Evolutionary conservation across 2,797 vertebrate genomes (phyloP).

Genomic region (Acropternis orthonyx): DNA sequence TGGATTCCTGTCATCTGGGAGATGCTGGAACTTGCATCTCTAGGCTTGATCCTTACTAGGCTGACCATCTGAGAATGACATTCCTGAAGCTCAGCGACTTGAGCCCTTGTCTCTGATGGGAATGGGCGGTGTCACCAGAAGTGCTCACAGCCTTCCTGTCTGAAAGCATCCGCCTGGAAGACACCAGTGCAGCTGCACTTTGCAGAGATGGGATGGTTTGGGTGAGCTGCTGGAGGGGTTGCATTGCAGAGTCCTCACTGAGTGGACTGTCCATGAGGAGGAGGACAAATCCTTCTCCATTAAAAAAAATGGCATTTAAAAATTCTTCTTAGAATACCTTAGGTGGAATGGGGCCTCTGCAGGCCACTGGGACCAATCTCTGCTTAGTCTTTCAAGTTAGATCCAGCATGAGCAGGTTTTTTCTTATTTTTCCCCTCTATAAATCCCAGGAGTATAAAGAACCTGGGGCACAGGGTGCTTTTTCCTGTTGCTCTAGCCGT

Average conservation of each 20-base stretch:
- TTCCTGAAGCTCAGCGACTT: not conserved
- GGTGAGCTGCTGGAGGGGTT: not conserved
- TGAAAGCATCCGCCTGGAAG: not conserved
- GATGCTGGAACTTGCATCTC: fast-evolving
- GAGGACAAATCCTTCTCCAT: not conserved
- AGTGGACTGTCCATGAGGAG: not conserved
- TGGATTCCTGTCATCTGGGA: not conserved
- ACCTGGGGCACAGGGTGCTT: not conserved
- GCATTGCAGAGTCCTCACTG: not conserved
- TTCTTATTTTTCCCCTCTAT: not conserved
- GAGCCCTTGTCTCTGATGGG: not conserved
- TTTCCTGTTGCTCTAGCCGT: not conserved
- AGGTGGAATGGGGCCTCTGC: not conserved
- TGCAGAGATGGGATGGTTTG: not conserved
- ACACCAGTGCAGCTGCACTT: not conserved
- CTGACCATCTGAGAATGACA: not conserved
- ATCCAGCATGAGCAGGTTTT: not conserved
- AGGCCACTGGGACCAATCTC: not conserved
- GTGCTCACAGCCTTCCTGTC: not conserved
- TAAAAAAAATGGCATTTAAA: not conserved
- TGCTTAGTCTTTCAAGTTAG: not conserved
- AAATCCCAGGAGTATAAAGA: not conserved
- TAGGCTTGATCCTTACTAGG: not conserved
- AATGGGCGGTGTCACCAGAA: not conserved
- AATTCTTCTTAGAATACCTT: not conserved